Evolutionary conservation across 2,797 vertebrate species (phyloP).

Genomic region (Epinephelus coioides): DNA sequence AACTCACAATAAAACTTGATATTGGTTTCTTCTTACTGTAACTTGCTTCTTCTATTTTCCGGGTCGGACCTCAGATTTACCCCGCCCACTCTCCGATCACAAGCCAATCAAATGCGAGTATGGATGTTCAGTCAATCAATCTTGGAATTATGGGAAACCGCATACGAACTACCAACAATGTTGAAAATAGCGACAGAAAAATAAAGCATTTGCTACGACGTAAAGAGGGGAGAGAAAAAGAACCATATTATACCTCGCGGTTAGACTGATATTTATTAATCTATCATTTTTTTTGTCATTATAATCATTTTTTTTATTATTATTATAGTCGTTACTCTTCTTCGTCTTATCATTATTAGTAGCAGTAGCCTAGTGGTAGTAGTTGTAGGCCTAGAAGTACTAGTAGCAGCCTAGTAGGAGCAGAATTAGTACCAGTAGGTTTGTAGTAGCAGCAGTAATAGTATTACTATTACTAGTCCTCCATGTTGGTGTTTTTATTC

Average conservation of each 20-base stretch:
- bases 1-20: not conserved
- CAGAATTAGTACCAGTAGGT: no score
- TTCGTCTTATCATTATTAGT: no score
- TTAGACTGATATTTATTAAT: not conserved
- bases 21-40: not conserved
- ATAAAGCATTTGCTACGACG: not conserved
- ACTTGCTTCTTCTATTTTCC: conserved; percentile 1
- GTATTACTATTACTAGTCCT: accelerated
- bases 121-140: conserved; percentile 8
- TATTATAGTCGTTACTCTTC: no score
- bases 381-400: no score
- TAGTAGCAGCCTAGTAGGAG: no score
- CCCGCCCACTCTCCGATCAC: conserved; percentile 30
- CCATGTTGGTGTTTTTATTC: not conserved
- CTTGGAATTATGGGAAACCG: accelerated
- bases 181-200: not conserved
- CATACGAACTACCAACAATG: not conserved
- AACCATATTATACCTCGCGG: not conserved
- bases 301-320: not conserved
- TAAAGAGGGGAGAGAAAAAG: not conserved
- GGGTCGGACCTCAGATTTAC: conserved; percentile 2
- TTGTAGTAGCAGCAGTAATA: no score
- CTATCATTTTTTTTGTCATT: not conserved
- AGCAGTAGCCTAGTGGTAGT: no score
- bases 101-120: conserved; percentile 55